phyloP scores from a whole-genome alignment of 2,888 invertebrate species.

The Diogma glabrata region DNA sequence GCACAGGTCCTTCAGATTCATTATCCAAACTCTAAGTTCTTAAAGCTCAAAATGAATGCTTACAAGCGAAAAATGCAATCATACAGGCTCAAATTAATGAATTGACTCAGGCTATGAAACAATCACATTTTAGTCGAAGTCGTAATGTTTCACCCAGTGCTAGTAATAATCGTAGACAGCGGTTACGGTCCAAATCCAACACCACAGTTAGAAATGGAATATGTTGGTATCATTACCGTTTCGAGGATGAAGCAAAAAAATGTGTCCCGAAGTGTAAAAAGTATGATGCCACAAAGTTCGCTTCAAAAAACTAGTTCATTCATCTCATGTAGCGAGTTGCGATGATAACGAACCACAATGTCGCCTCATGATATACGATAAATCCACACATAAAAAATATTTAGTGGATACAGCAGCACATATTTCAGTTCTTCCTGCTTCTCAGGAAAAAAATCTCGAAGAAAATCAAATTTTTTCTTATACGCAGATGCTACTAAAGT shows the following conservation, averaged over 20 bases:
- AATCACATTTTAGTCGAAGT: neutral
- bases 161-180: neutral
- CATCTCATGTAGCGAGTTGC: conserved; percentile 9
- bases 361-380: conserved; percentile 14
- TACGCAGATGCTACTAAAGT: conserved; percentile 18
- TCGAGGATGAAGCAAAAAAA: neutral
- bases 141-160: neutral
- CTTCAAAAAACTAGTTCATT: conserved; percentile 12
- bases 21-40: too few relatives aligned
- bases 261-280: neutral
- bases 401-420: conserved; percentile 18
- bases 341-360: conserved; percentile 8
- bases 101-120: neutral
- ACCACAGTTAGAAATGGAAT: neutral
- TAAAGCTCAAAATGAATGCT: too few relatives aligned
- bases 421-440: conserved; percentile 16
- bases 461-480: conserved; percentile 8
- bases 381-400: conserved; percentile 11
- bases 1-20: neutral
- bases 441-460: neutral
- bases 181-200: neutral
- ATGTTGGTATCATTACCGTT: neutral
- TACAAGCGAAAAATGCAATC: too few relatives aligned
- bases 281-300: neutral
- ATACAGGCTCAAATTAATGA: neutral